Base-by-base conservation (phyloP, 2,113 vertebrate species). In the Anhinga rufa region DNA sequence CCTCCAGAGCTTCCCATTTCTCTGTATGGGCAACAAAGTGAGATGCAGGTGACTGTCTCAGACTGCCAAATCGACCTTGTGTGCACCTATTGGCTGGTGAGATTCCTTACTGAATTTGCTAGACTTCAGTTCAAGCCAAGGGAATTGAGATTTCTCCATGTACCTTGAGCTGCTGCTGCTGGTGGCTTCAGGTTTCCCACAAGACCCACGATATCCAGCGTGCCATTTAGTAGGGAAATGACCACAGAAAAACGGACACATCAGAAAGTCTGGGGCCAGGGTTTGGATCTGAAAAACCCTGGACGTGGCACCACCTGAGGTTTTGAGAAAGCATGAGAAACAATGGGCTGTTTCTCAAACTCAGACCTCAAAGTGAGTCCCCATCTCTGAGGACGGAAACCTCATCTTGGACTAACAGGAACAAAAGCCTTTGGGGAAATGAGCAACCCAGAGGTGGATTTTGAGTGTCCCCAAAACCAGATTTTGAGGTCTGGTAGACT, bases 371-470 rank as follows among this genome's bases (percentile, higher is more conserved):
- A 17, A 68, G 22, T 3, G 7, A 38, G 17, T 29, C 4, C 31
- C 22, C 20, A 2, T 19, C 17, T 58, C 69, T 49, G n/a, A 65
- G 54, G 36, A 12, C 14, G n/a, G 20, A 84, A 66, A 57, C 6
- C 80, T 83, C 9, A 12, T 9, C 61, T 75, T 62, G 55, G 64
- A 52, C 12, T 36, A 32, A n/a, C 1, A 70, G 64, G 16, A 82
- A 12, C 21, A 64, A 54, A 6, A 74, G n/a, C 4, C 16, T 46
- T n/a, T 58, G 55, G 55, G 46, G 9, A 51, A 44, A 81, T 48
- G 4, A 52, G 10, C 3, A 4, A 21, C n/a, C 9, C 61, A 79
- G 18, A 81, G 3, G 0, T 34, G 44, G 16, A 24, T 8, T 58
- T 54, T 5, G 6, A 70, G 34, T 46, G 44, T 17, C 44, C 49